phyloP scores from a whole-genome alignment of 2,888 invertebrate species.

The Eudasyphora cyanicolor region DNA sequence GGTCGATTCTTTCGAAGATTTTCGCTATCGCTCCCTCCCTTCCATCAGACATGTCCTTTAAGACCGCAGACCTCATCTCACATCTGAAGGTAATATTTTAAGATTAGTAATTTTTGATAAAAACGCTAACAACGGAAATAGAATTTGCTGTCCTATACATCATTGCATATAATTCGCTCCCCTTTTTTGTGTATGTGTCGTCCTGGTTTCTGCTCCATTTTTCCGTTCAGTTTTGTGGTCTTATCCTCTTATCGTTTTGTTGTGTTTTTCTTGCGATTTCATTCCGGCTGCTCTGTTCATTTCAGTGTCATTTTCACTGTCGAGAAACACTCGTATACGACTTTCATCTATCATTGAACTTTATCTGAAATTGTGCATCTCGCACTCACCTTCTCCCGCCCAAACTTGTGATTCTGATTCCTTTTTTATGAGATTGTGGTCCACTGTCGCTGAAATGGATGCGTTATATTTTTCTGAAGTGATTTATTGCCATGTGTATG shows the following conservation, averaged over 20 bases:
- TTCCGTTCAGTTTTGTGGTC: conserved; percentile 54
- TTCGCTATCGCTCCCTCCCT: background rate
- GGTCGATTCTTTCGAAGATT: background rate
- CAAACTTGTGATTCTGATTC: conserved; percentile 37
- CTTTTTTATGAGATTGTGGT: conserved; percentile 19
- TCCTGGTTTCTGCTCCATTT: too few species aligned
- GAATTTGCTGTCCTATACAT: conserved; percentile 60
- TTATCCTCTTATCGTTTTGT: conserved; percentile 65
- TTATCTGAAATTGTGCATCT: conserved; percentile 76
- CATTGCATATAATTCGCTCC: conserved; percentile 9
- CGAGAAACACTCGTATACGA: conserved; percentile 32
- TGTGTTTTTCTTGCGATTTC: conserved; percentile 42
- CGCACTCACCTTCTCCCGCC: conserved; percentile 20
- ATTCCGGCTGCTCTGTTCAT: too few species aligned
- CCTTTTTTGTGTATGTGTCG: conserved; percentile 20
- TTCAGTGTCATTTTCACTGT: conserved; percentile 65
- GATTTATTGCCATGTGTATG: conserved; percentile 41
- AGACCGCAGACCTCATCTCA: background rate
- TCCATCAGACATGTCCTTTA: background rate
- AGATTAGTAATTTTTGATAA: conserved; percentile 57
- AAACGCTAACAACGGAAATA: conserved; percentile 68
- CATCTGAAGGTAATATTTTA: conserved; percentile 40
- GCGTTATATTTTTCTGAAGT: conserved; percentile 28
- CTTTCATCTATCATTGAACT: conserved; percentile 66
- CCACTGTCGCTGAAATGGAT: background rate